Evolutionary conservation across 2,113 vertebrate species (phyloP), one percentile per base, ranked within the genome.

Genomic region (Oxyura jamaicensis): DNA sequence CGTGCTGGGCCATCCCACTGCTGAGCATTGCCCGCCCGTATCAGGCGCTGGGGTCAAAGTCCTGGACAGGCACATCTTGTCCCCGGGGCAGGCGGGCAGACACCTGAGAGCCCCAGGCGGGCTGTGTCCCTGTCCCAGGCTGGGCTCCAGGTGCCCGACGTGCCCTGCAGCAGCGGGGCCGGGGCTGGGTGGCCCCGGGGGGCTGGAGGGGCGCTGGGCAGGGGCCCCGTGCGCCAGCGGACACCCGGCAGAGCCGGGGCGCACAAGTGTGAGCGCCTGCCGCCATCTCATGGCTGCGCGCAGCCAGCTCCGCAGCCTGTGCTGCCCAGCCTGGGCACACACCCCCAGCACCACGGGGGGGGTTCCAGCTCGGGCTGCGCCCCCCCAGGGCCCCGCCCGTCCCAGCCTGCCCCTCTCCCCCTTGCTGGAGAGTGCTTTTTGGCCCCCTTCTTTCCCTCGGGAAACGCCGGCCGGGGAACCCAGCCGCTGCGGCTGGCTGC

Each of bases 231-330:
- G 12, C 31, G 67, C 15, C 26, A 13, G 53, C 35, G 52, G 36
- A 29, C 48, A 29, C 9, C 8, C 3, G 8, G 6, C 26, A 65
- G 21, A 23, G 28, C 22, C 16, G 46, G 35, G 80, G n/a, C 16
- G 22, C 35, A 29, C 76, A 95, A 93, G 68, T 6, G 8, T 73
- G 83, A 91, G 86, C 22, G 2, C 88, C 83, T 97, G 91, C 60
- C 65, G 96, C 96, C 96, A 94, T 33, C 96, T 97, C 86, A 92
- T 95, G 96, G 96, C 86, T 83, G 83, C 35, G 95, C 21, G 1
- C 41, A 74, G 83, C 36, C 82, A 69, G 68, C 52, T 74, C 83
- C 28, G 28, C 44, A 13, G 5, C 50, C 60, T 15, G 8, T 10
- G 11, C 19, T 59, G 65, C 14, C 36, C 19, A 0, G 15, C 31